Evolutionary conservation across 1,140 invertebrate genomes (phyloP), one percentile per base, ranked within the genome.

Genomic region (Arctopsyche grandis): DNA sequence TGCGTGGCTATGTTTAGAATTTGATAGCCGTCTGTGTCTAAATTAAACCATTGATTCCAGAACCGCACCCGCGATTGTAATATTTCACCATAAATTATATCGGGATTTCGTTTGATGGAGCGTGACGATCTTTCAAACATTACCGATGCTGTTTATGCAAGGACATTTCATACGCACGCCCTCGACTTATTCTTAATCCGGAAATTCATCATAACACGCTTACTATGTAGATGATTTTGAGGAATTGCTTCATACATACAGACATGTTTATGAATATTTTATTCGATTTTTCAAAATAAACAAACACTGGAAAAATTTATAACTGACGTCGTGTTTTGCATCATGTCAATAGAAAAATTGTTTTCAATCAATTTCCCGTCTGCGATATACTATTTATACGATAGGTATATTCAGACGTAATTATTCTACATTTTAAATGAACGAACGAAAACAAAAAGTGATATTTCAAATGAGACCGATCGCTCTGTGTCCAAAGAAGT

Each of bases 41-140:
- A 81, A 81, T 79, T 71, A 79, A 77, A 76, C 78, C 80, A 79
- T 81, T 81, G 80, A 81, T 81, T 81, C 66, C 63, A 74, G 19
- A 73, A 71, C 74, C 80, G 60, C 80, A 66, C 80, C 80, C 77
- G 74, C 66, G 46, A 81, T 81, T 81, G 80, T 81, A 48, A 77
- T 81, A 81, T 79, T 79, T 66, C 60, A 38, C 71, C 78, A 79
- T 81, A 77, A 81, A 81, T 81, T 81, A 81, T 81, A 81, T 77
- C 74, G 80, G 77, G 58, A 46, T 81, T 79, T 79, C 78, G 70
- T 71, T 79, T 79, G 76, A 81, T 79, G 80, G 77, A 46, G 73
- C 80, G 78, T 79, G 69, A 81, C 80, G 69, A 79, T 81, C 77
- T 74, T 79, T 71, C 10, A 74, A 69, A 69, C 73, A 22, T 69